phyloP scores from a whole-genome alignment of 2,797 vertebrate species.

The Halcyon chelicuti region DNA sequence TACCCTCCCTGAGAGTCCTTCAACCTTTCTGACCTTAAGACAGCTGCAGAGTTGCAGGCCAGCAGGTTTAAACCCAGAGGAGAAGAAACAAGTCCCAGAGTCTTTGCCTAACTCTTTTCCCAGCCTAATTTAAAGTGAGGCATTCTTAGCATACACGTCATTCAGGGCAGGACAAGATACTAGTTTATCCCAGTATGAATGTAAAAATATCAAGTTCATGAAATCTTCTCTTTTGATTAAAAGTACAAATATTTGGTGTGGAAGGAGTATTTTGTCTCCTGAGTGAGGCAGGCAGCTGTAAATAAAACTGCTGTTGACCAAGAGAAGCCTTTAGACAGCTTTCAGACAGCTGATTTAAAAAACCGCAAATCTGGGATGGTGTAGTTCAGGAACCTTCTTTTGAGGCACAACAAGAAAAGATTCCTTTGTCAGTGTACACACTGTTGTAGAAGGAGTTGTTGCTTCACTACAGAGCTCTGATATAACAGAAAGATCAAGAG shows the following conservation, averaged over 20 bases:
- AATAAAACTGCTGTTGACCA: slow-evolving; percentile 7
- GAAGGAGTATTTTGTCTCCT: neutral
- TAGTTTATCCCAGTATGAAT: neutral
- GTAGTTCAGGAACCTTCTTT: neutral
- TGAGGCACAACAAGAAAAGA: neutral
- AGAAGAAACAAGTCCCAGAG: neutral
- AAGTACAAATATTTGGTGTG: neutral
- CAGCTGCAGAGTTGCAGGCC: neutral
- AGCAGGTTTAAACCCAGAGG: neutral
- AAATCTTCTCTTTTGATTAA: neutral
- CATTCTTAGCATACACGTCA: neutral
- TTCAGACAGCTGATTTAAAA: neutral
- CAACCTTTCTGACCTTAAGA: neutral
- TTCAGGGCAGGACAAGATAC: neutral
- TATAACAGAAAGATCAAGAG: neutral
- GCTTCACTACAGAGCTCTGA: neutral
- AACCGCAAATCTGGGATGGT: neutral
- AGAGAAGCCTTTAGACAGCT: neutral
- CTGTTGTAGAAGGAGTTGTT: neutral
- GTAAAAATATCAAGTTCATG: slow-evolving; percentile 24
- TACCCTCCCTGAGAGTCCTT: neutral
- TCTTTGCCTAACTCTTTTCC: neutral
- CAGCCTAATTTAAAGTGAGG: neutral
- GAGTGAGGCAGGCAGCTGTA: neutral
- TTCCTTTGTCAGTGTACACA: neutral